Percentiles rank a stretch among this genome's conserved stretches.
Evolutionary conservation across 2,888 invertebrate species (phyloP).

Genomic region (Caenorhabditis sp.): DNA sequence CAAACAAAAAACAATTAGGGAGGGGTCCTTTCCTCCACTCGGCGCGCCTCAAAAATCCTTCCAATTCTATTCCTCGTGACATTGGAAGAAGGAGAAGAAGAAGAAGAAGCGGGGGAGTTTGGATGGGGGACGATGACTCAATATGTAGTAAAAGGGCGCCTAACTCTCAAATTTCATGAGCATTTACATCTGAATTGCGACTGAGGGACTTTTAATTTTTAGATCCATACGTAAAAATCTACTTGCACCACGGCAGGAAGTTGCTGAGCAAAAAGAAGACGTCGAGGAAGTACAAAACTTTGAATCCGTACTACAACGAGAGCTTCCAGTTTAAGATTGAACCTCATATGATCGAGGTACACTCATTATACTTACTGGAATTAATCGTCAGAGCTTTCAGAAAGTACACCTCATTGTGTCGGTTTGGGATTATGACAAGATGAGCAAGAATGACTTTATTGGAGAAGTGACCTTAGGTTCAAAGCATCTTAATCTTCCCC

Average conservation of each 20-base stretch:
- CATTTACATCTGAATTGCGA: conserved; percentile 1
- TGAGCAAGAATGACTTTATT: conserved; percentile 79
- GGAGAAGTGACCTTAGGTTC: conserved; percentile 75
- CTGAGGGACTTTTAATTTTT: conserved; percentile 35
- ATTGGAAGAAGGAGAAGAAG: neutral
- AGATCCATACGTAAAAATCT: conserved; percentile 79
- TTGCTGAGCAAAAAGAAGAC: conserved; percentile 78
- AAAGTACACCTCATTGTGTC: conserved; percentile 70
- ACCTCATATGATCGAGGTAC: conserved; percentile 74
- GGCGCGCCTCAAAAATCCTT: conserved; percentile 13
- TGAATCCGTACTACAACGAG: conserved; percentile 78
- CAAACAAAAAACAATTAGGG: conserved; percentile 35
- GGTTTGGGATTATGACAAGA: conserved; percentile 79
- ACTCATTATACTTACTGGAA: no score
- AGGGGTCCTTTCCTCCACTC: neutral
- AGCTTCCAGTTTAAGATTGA: conserved; percentile 79
- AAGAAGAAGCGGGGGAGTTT: neutral
- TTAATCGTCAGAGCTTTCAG: no score
- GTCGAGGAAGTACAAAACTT: conserved; percentile 75
- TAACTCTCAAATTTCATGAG: conserved; percentile 15
- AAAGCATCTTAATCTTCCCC: conserved; percentile 66
- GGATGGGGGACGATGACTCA: neutral
- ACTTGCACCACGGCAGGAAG: conserved; percentile 77
- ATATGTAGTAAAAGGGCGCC: no score
- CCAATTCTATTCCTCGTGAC: neutral